Evolutionary conservation across 1,140 invertebrate species (phyloP).

Genomic region (Octopus sinensis): DNA sequence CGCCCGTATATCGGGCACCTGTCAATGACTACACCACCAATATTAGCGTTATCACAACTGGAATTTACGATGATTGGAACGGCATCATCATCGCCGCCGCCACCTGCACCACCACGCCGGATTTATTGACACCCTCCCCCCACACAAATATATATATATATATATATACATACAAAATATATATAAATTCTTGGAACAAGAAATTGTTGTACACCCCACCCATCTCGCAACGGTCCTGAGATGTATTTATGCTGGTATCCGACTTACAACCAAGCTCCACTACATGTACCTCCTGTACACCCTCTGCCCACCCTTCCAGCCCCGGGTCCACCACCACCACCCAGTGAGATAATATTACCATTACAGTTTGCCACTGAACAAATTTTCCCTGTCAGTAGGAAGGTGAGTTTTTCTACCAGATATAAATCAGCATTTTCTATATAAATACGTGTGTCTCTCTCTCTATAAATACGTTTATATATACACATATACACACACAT

Average conservation of each 20-base stretch:
- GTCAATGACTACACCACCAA: too few species aligned
- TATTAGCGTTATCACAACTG: too few species aligned
- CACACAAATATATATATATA: too few species aligned
- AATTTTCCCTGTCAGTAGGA: constrained; percentile 7
- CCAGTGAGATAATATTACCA: background rate
- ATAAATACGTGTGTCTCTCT: too few species aligned
- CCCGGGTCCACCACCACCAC: background rate
- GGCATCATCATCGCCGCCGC: background rate
- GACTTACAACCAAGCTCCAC: constrained; percentile 6
- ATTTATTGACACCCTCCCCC: background rate
- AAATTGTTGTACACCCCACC: too few species aligned
- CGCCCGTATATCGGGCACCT: too few species aligned
- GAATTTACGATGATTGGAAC: too few species aligned
- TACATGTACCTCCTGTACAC: background rate
- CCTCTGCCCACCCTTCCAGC: constrained; percentile 1
- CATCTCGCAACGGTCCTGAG: background rate
- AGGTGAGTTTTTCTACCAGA: background rate
- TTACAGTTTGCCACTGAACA: constrained; percentile 1
- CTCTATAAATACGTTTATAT: too few species aligned
- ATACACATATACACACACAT: too few species aligned
- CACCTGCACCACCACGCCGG: background rate
- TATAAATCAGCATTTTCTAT: too few species aligned
- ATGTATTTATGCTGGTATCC: constrained; percentile 20
- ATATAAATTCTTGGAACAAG: too few species aligned
- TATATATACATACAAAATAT: too few species aligned